phyloP scores from a whole-genome alignment of 2,888 invertebrate species.

The Melinaea menophilus region DNA sequence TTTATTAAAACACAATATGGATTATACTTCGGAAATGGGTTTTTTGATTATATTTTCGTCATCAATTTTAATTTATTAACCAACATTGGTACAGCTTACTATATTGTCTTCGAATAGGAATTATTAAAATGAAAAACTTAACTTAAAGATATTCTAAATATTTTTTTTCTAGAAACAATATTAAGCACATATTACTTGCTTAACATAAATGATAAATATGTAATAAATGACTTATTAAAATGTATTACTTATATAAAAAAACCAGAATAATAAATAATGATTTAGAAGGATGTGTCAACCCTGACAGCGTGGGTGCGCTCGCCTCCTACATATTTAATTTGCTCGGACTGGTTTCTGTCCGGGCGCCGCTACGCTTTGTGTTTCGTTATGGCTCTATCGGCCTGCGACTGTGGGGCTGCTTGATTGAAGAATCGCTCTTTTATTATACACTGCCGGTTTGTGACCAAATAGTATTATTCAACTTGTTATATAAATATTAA shows the following conservation, averaged over 20 bases:
- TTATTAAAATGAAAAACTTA: no score
- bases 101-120: no score
- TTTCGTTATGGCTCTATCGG: conserved; percentile 74
- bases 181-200: no score
- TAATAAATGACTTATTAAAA: no score
- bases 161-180: no score
- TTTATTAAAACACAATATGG: no score
- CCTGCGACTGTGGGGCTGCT: conserved; percentile 39
- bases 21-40: neutral
- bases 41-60: conserved; percentile 6
- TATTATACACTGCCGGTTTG: conserved; percentile 44
- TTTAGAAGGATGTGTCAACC: conserved; percentile 39
- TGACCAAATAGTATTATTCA: conserved; percentile 15
- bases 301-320: conserved; percentile 61
- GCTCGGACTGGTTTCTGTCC: conserved; percentile 74
- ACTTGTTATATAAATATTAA: no score
- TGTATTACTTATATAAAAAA: no score
- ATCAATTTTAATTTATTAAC: conserved; percentile 18
- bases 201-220: no score
- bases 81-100: no score
- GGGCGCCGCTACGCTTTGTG: conserved; percentile 65
- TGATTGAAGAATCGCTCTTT: conserved; percentile 51
- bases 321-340: conserved; percentile 78
- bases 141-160: no score
- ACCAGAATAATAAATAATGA: no score